Percentiles rank a stretch among this genome's conserved stretches.
Evolutionary conservation across 2,888 invertebrate genomes (phyloP).

Genomic region (Pseudococcus jackbeardsleyi): DNA sequence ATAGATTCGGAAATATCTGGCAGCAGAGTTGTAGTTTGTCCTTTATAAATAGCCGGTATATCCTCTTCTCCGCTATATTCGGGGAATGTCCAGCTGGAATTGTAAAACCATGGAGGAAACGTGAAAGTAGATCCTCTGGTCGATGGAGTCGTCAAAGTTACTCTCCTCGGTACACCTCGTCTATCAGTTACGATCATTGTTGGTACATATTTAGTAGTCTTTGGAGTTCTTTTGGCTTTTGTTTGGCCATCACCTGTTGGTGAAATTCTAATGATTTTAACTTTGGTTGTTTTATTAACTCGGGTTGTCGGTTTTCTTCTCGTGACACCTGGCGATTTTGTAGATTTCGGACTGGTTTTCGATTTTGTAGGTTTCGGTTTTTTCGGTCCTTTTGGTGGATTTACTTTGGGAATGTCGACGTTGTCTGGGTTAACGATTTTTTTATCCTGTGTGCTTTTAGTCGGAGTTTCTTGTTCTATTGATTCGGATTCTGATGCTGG

Average conservation of each 20-base stretch:
- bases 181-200: slow-evolving; percentile 1
- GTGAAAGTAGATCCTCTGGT: slow-evolving; percentile 27
- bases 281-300: not conserved
- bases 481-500: not conserved
- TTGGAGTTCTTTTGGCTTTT: not conserved
- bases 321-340: not conserved
- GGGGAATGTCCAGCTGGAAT: slow-evolving; percentile 5
- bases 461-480: not conserved
- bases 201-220: not conserved
- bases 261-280: not conserved
- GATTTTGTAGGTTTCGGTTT: not conserved
- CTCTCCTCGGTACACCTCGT: not conserved
- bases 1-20: slow-evolving; percentile 39
- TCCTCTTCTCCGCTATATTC: not conserved
- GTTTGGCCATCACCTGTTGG: not conserved
- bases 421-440: not conserved
- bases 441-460: not conserved
- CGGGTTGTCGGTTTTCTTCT: not conserved
- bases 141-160: not conserved
- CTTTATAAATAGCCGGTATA: not conserved
- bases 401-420: not conserved
- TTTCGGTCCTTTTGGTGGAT: not conserved
- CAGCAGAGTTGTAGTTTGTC: not conserved
- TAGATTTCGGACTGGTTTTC: not conserved
- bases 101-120: not conserved